phyloP scores from a whole-genome alignment of 2,888 invertebrate genomes.

The Caenorhabditis virilis region DNA sequence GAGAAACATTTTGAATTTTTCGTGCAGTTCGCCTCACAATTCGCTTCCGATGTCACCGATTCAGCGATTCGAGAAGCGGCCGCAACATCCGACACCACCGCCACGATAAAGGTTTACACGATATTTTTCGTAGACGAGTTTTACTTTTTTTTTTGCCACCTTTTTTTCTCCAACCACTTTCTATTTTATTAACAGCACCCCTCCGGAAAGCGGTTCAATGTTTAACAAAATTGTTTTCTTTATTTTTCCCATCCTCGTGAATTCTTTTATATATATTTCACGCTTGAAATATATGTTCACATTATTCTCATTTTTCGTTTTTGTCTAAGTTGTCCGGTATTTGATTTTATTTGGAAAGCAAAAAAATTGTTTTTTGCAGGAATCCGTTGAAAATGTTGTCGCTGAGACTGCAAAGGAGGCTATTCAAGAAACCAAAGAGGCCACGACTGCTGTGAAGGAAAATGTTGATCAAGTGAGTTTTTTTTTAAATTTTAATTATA shows the following conservation, averaged over 20 bases:
- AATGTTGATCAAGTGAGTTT: slow-evolving; percentile 33
- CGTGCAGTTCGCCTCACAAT: slow-evolving; percentile 4
- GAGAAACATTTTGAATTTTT: no score
- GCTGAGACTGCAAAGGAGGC: slow-evolving; percentile 11
- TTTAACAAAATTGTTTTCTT: no score
- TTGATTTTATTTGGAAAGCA: no score
- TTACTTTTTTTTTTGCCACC: background rate
- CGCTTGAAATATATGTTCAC: no score
- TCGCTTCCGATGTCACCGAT: background rate
- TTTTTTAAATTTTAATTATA: background rate
- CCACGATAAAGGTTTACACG: slow-evolving; percentile 1
- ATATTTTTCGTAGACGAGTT: background rate
- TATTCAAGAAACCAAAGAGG: slow-evolving; percentile 10
- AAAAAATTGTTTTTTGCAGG: slow-evolving; percentile 20
- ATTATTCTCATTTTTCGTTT: background rate
- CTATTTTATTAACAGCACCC: no score
- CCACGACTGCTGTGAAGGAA: no score
- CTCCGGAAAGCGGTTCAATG: no score
- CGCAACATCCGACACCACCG: no score
- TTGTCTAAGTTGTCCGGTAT: no score
- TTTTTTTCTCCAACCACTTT: background rate
- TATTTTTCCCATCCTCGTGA: no score
- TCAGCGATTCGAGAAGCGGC: slow-evolving; percentile 1
- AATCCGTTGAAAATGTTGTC: slow-evolving; percentile 8
- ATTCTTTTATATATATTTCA: background rate